A percentile compares a stretch with the other conserved stretches of the same genome.
Conservation (phyloP, 2,888 invertebrate genomes). For the Furcula furcula region DNA sequence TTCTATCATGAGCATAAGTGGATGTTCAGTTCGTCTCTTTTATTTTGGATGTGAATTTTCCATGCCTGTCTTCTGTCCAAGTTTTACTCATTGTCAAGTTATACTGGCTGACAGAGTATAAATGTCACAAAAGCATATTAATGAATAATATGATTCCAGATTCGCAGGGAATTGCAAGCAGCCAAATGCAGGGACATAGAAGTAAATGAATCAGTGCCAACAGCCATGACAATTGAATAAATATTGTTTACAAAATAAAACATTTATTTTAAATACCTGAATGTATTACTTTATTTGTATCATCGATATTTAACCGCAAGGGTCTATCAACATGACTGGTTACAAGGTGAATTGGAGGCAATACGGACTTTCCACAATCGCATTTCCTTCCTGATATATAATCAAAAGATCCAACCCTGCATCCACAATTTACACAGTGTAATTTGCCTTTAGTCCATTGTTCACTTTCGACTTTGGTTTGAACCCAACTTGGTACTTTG, state of each 20-base stretch:
- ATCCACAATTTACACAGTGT: constrained; percentile 82
- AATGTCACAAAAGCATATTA: too few relatives aligned
- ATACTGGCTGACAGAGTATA: too few relatives aligned
- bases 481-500: constrained; percentile 81
- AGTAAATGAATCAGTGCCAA: constrained; percentile 56
- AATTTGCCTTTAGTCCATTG: constrained; percentile 86
- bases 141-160: constrained; percentile 75
- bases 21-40: too few relatives aligned
- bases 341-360: constrained; percentile 83
- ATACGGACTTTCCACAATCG: constrained; percentile 74
- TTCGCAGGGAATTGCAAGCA: constrained; percentile 92
- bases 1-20: too few relatives aligned
- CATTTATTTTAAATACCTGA: neutral
- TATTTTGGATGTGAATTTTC: too few relatives aligned
- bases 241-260: constrained; percentile 11
- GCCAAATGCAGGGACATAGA: constrained; percentile 90
- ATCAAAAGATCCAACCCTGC: constrained; percentile 85
- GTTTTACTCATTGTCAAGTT: too few relatives aligned
- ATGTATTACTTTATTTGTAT: constrained; percentile 8
- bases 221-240: constrained; percentile 63
- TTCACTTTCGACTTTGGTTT: constrained; percentile 70
- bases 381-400: constrained; percentile 85
- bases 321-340: constrained; percentile 84
- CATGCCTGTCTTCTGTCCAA: too few relatives aligned
- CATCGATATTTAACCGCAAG: constrained; percentile 22